phyloP scores from a whole-genome alignment of 2,113 vertebrate genomes.

The Scatophagus argus region DNA sequence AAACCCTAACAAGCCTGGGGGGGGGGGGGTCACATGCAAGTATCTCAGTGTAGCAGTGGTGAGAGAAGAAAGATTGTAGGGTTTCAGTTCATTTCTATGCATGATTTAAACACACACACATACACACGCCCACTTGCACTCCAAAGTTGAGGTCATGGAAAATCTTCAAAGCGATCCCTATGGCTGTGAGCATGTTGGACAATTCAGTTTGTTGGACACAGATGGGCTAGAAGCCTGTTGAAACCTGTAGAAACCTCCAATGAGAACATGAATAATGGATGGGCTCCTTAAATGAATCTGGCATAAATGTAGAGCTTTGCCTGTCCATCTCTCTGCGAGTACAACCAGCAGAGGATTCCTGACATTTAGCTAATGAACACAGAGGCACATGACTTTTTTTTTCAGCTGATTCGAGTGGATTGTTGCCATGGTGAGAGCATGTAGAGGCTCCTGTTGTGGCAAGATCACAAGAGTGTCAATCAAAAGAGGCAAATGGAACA shows the following conservation, averaged over 20 bases:
- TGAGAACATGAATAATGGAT: slow-evolving; percentile 70
- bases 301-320: slow-evolving; percentile 25
- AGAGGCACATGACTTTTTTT: slow-evolving; percentile 6
- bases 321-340: slow-evolving; percentile 36
- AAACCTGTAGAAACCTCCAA: slow-evolving; percentile 65
- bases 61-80: slow-evolving; percentile 17
- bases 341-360: slow-evolving; percentile 52
- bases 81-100: slow-evolving; percentile 47
- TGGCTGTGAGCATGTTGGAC: slow-evolving; percentile 69
- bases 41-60: slow-evolving; percentile 4
- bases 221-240: slow-evolving; percentile 57
- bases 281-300: slow-evolving; percentile 27
- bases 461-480: slow-evolving; percentile 59
- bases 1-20: slow-evolving; percentile 26
- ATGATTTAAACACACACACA: slow-evolving; percentile 34
- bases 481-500: slow-evolving; percentile 39
- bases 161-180: slow-evolving; percentile 74
- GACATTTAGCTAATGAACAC: slow-evolving; percentile 75
- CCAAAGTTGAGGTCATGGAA: slow-evolving; percentile 68
- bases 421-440: slow-evolving; percentile 76
- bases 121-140: slow-evolving; percentile 31
- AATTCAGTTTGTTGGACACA: slow-evolving; percentile 67
- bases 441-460: slow-evolving; percentile 42
- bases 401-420: slow-evolving; percentile 47
- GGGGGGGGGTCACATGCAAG: slow-evolving; percentile 43